A percentile compares a stretch with the other conserved stretches of the same genome.
Conservation (phyloP, 2,113 vertebrate species). For the Corythaeola cristata region DNA sequence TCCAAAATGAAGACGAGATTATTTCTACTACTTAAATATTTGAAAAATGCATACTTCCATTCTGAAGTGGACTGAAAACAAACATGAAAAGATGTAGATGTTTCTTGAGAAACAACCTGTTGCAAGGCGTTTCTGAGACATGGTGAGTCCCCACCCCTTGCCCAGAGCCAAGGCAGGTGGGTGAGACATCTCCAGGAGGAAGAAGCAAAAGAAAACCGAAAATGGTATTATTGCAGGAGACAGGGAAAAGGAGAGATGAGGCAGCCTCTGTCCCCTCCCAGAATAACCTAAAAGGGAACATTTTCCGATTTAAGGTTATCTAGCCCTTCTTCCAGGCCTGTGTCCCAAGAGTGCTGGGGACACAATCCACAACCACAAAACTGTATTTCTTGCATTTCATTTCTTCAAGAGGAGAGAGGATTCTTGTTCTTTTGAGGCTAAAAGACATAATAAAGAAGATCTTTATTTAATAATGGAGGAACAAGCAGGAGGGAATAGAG, state of each 20-base stretch:
- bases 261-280: neutral
- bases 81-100: neutral
- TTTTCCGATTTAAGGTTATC: neutral
- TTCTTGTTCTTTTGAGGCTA: neutral
- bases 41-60: neutral
- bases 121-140: neutral
- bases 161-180: neutral
- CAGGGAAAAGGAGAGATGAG: neutral
- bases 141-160: neutral
- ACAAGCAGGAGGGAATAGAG: neutral
- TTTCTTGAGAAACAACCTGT: neutral
- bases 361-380: neutral
- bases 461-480: neutral
- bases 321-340: neutral
- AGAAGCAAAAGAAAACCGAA: neutral
- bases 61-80: neutral
- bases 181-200: rapidly evolving
- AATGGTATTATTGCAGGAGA: neutral
- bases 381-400: neutral
- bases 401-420: neutral
- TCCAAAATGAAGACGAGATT: neutral
- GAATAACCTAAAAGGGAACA: neutral
- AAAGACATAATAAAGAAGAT: neutral
- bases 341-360: neutral
- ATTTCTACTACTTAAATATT: neutral